Conservation (phyloP, 2,888 invertebrate species). For the Pasiphila rectangulata region DNA sequence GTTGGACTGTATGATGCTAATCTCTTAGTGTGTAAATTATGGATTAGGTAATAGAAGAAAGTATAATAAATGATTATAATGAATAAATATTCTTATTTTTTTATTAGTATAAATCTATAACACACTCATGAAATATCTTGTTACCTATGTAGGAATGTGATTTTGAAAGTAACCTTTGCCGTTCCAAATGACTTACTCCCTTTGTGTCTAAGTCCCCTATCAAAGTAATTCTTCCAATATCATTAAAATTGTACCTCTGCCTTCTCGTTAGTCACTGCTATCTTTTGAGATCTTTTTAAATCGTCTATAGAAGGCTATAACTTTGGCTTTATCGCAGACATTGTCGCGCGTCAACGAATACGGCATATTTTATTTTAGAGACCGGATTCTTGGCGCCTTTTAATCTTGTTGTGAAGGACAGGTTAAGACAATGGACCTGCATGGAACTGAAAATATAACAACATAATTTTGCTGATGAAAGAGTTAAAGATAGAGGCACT, state of each 20-base stretch:
- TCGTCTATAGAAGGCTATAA: slow-evolving; percentile 46
- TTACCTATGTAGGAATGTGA: neutral
- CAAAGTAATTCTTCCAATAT: slow-evolving; percentile 20
- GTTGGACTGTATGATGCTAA: too few species aligned
- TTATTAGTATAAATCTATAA: neutral
- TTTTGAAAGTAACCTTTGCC: neutral
- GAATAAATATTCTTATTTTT: neutral
- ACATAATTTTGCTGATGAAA: too few species aligned
- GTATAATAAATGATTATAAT: too few species aligned
- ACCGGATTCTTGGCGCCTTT: slow-evolving; percentile 10
- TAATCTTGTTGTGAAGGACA: slow-evolving; percentile 1
- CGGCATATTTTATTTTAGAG: slow-evolving; percentile 21
- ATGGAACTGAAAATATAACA: slow-evolving; percentile 1
- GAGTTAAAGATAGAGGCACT: too few species aligned
- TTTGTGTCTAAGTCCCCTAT: slow-evolving; percentile 1
- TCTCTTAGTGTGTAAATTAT: too few species aligned
- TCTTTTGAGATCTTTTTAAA: slow-evolving; percentile 42
- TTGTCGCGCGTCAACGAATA: slow-evolving; percentile 39
- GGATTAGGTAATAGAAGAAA: too few species aligned
- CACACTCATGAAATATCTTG: neutral
- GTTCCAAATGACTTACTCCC: neutral
- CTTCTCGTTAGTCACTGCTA: slow-evolving; percentile 28
- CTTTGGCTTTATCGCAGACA: slow-evolving; percentile 45
- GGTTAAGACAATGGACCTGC: neutral
- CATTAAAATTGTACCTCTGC: slow-evolving; percentile 16